A percentile compares a stretch with the other conserved stretches of the same genome.
phyloP scores from a whole-genome alignment of 2,113 vertebrate genomes.

The Brienomyrus brachyistius region DNA sequence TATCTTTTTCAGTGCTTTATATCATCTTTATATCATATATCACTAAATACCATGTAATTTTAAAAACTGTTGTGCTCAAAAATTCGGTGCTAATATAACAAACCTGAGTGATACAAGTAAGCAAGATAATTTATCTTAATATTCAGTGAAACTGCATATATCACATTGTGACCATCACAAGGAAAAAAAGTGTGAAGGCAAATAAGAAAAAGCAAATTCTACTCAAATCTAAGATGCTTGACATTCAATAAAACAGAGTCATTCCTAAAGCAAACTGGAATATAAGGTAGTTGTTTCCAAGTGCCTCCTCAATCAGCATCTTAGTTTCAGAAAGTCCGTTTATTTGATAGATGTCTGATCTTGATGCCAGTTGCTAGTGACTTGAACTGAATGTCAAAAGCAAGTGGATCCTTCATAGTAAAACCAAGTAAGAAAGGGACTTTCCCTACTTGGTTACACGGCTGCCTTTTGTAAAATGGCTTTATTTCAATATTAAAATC shows the following conservation, averaged over 20 bases:
- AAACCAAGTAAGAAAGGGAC: conserved; percentile 57
- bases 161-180: not conserved
- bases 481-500: conserved; percentile 36
- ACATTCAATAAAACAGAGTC: not conserved
- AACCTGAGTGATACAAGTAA: not conserved
- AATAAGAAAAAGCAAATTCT: too few species aligned
- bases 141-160: not conserved
- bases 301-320: not conserved
- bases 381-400: conserved; percentile 32
- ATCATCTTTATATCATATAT: too few species aligned
- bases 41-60: too few species aligned
- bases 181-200: not conserved
- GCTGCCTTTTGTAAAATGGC: conserved; percentile 45
- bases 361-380: too few species aligned
- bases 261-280: not conserved
- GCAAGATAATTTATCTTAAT: not conserved
- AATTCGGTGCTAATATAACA: not conserved
- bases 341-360: not conserved
- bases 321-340: not conserved
- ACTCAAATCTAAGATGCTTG: not conserved
- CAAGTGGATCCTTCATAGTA: conserved; percentile 51
- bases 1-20: too few species aligned
- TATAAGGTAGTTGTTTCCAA: not conserved
- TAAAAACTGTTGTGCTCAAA: too few species aligned
- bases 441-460: conserved; percentile 7